Percentiles rank a stretch among this genome's conserved stretches.
Conservation (phyloP, 2,113 vertebrate species). For the Pampusana beccarii region DNA sequence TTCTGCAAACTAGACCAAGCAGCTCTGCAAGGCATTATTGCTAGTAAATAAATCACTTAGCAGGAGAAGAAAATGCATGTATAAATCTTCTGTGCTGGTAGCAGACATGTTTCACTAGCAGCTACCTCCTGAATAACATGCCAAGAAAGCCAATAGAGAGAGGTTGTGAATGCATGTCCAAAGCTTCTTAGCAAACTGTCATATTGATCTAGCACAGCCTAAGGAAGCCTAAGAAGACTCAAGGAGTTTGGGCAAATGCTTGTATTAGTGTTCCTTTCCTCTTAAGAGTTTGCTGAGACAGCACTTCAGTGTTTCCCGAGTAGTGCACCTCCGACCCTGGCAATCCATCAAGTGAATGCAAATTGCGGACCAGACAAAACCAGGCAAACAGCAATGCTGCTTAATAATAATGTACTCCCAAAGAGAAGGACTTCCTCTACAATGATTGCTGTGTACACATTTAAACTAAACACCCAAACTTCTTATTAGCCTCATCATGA, state of each 20-base stretch:
- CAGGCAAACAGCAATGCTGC: conserved; percentile 81
- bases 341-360: conserved; percentile 85
- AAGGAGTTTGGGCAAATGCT: conserved; percentile 80
- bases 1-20: conserved; percentile 63
- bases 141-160: conserved; percentile 57
- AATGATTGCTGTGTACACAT: conserved; percentile 81
- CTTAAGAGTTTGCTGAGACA: conserved; percentile 81
- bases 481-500: conserved; percentile 75
- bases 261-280: conserved; percentile 72
- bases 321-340: conserved; percentile 82
- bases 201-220: conserved; percentile 79
- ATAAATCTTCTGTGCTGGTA: conserved; percentile 63
- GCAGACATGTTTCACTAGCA: conserved; percentile 51
- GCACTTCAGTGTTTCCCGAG: conserved; percentile 84
- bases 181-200: conserved; percentile 76
- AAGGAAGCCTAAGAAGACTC: conserved; percentile 69
- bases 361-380: conserved; percentile 82
- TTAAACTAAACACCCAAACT: conserved; percentile 74
- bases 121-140: conserved; percentile 43
- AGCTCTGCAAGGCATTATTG: conserved; percentile 64
- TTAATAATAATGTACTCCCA: conserved; percentile 76
- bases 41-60: conserved; percentile 71
- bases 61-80: conserved; percentile 59
- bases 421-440: conserved; percentile 73
- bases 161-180: conserved; percentile 68